These are phyloP conservation scores for Bombus ignitus DNA, from an alignment of 1,140 invertebrate genomes.

Conservation along the genomic window DNA sequence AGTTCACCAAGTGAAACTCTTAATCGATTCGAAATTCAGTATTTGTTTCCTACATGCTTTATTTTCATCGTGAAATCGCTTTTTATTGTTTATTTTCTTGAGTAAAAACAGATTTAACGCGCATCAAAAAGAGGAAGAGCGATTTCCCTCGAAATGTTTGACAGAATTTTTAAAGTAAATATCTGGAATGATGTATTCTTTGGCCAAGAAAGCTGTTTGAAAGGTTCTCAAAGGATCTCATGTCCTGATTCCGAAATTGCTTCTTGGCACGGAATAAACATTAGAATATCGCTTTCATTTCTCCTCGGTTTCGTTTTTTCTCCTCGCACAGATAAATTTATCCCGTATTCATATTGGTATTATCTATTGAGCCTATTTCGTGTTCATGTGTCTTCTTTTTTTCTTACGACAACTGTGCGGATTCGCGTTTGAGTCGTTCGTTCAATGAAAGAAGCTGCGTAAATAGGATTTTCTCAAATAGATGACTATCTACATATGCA, in stretches of 20 bases:
- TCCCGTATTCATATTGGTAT: slow-evolving; percentile 10
- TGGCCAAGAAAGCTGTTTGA: slow-evolving; percentile 9
- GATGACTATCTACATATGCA: not conserved
- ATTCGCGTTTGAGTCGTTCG: not conserved
- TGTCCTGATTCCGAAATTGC: slow-evolving; percentile 32
- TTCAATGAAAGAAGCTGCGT: too few relatives aligned
- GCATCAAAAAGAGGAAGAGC: not conserved
- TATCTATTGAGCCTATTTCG: slow-evolving; percentile 2
- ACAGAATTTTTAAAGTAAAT: slow-evolving; percentile 13
- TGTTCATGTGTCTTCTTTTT: not conserved
- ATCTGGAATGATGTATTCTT: slow-evolving; percentile 10
- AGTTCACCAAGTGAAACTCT: not conserved
- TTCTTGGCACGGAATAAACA: slow-evolving; percentile 25
- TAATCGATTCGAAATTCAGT: not conserved
- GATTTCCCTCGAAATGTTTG: slow-evolving; percentile 1
- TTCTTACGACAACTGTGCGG: not conserved
- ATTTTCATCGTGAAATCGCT: not conserved
- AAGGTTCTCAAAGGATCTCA: slow-evolving; percentile 14
- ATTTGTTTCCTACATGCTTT: not conserved
- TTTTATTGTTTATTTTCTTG: not conserved
- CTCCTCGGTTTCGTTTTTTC: slow-evolving; percentile 16
- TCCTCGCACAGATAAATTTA: not conserved
- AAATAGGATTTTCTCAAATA: not conserved
- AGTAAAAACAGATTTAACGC: not conserved
- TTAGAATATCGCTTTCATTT: slow-evolving; percentile 22